Conservation (phyloP, 2,113 vertebrate species). For the Pogonocichla stellata region DNA sequence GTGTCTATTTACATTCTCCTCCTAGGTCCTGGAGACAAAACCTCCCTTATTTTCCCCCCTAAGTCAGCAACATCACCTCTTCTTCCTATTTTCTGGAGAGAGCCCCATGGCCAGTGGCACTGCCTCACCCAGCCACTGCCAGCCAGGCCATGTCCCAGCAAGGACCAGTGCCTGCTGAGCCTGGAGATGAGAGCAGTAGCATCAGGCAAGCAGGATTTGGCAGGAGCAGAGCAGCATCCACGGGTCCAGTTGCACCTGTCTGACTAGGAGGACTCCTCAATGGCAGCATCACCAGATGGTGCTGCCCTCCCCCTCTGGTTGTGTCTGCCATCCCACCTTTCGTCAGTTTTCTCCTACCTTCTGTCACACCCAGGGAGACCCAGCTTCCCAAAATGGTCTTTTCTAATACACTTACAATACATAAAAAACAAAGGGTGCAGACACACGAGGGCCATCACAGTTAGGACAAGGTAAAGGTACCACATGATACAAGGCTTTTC, state of each 20-base stretch:
- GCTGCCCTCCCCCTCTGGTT: accelerated
- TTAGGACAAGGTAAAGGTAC: not conserved
- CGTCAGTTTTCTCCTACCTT: accelerated
- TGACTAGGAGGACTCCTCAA: not conserved
- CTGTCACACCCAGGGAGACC: accelerated
- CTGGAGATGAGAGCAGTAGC: not conserved
- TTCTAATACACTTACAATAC: not conserved
- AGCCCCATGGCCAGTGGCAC: accelerated
- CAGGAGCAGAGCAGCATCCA: not conserved
- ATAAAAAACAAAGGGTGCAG: not conserved
- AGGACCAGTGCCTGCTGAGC: not conserved
- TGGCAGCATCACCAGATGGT: not conserved
- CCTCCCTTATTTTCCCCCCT: not conserved
- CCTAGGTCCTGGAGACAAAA: not conserved
- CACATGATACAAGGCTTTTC: not conserved
- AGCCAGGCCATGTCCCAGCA: accelerated
- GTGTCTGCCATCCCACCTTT: not conserved
- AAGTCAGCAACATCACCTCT: not conserved
- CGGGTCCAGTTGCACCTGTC: not conserved
- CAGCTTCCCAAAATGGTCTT: not conserved
- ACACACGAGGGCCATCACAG: accelerated
- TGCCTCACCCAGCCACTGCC: accelerated
- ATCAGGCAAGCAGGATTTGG: not conserved
- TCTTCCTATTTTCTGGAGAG: not conserved
- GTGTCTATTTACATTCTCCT: constrained; percentile 16